Evolutionary conservation across 2,888 invertebrate species (phyloP).

Genomic region (Campoletis raptor): DNA sequence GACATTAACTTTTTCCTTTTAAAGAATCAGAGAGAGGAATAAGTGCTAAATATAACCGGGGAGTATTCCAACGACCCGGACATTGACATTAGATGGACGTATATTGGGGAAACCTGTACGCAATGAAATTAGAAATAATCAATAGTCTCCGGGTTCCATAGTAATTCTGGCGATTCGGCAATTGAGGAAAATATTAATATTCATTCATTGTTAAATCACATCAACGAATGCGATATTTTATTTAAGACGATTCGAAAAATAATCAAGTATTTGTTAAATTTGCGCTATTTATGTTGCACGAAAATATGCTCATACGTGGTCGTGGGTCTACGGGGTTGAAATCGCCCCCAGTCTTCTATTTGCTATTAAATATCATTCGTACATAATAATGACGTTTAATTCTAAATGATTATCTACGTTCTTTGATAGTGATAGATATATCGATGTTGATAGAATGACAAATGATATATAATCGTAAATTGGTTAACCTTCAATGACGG

Average conservation of each 20-base stretch:
- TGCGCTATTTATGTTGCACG: too few relatives aligned
- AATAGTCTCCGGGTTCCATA: not conserved
- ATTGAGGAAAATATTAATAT: not conserved
- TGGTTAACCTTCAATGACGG: not conserved
- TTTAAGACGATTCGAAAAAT: too few relatives aligned
- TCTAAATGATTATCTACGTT: not conserved
- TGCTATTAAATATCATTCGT: not conserved
- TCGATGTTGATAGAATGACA: not conserved
- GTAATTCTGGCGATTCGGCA: not conserved
- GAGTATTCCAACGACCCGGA: not conserved
- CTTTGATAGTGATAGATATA: not conserved
- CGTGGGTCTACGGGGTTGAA: too few relatives aligned
- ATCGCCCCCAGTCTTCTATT: not conserved
- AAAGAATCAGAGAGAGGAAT: not conserved
- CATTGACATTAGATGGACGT: conserved; percentile 7
- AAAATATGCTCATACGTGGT: too few relatives aligned
- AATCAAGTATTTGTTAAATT: too few relatives aligned
- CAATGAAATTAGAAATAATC: conserved; percentile 18
- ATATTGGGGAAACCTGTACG: not conserved
- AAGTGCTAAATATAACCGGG: not conserved
- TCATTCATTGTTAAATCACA: too few relatives aligned
- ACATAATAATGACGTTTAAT: not conserved
- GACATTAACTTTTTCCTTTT: too few relatives aligned
- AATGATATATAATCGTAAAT: not conserved
- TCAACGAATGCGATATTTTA: too few relatives aligned